phyloP scores from a whole-genome alignment of 2,113 vertebrate genomes.

The Castor canadensis region DNA sequence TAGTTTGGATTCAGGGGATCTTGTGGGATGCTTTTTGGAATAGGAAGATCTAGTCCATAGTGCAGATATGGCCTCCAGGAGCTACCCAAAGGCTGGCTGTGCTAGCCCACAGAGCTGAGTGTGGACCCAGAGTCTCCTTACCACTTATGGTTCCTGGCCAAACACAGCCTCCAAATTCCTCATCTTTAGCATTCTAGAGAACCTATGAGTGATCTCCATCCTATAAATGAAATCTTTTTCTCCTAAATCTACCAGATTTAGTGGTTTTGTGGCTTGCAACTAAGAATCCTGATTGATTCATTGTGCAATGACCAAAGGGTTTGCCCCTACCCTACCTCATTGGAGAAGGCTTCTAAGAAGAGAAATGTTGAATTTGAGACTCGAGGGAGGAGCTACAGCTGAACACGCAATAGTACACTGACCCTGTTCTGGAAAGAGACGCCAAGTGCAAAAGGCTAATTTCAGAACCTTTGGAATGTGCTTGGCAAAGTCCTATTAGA shows the following conservation, averaged over 20 bases:
- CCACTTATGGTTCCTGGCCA: fast-evolving
- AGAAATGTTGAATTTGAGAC: no score
- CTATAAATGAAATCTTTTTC: neutral
- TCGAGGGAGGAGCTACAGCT: fast-evolving
- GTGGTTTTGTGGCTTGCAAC: neutral
- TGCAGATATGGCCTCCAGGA: neutral
- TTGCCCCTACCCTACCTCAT: fast-evolving
- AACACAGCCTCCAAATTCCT: neutral
- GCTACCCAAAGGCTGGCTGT: neutral
- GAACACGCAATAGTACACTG: neutral
- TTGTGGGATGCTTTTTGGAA: neutral
- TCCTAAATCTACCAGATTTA: neutral
- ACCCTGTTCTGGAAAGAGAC: neutral
- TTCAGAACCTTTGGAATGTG: neutral
- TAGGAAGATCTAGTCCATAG: neutral
- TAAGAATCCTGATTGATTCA: neutral
- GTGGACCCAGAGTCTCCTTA: neutral
- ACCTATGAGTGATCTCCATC: no score
- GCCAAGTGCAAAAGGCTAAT: neutral
- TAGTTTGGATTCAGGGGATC: neutral
- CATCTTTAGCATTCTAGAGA: neutral
- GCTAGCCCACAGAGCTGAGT: neutral
- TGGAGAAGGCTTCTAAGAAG: neutral
- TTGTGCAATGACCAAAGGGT: neutral
- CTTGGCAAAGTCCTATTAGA: neutral